Base-by-base conservation (phyloP, 2,888 invertebrate species). In the Eutolmus rufibarbis region DNA sequence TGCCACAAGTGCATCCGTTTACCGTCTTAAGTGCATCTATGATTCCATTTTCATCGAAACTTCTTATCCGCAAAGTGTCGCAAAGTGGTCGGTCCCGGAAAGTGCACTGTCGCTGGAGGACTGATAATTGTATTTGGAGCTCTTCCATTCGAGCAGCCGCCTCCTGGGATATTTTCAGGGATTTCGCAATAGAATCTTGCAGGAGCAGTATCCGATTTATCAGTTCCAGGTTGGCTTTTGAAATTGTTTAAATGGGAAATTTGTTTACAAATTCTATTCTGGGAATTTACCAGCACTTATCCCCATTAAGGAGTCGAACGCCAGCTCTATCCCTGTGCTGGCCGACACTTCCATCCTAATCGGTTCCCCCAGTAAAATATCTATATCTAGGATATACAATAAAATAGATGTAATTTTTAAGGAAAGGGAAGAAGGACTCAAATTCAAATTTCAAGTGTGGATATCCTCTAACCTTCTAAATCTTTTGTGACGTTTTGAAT, bases 281-380 rank as follows among this genome's bases (percentile, higher is more conserved):
- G 28, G 66, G 14, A 51, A 79, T 46, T 91, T 93, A 96, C 97
- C 95, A 92, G 94, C 93, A 91, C 95, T 95, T 89, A 97, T 95
- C 91, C 96, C 95, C 79, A 94, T 93, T 89, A 97, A 93, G 37
- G 95, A 95, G 90, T 96, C 95, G 89, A 96, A 93, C 85, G 96
- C 96, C 86, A 95, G 93, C 91, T 96, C 96, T 87, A 97, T 94
- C 88, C 96, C 96, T 87, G 96, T 96, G 91, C 96, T 96, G 31
- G 94, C 93, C 28, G 95, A 94, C 89, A 97, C 94, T 90, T 96
- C 95, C 90, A 94, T 94, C 92, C 96, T 96, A 90, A 96, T 95
- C n/a, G 96, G 96, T 90, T 95, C 95, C 5, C 97, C 97, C 81
- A 97, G 93, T 89, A 97, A 93, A 85, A 94, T 93, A 90, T 96